A percentile compares a stretch with the other conserved stretches of the same genome.
These are phyloP conservation scores for Cotesia congregata DNA, from an alignment of 2,888 invertebrate genomes.

Conservation along the genomic window DNA sequence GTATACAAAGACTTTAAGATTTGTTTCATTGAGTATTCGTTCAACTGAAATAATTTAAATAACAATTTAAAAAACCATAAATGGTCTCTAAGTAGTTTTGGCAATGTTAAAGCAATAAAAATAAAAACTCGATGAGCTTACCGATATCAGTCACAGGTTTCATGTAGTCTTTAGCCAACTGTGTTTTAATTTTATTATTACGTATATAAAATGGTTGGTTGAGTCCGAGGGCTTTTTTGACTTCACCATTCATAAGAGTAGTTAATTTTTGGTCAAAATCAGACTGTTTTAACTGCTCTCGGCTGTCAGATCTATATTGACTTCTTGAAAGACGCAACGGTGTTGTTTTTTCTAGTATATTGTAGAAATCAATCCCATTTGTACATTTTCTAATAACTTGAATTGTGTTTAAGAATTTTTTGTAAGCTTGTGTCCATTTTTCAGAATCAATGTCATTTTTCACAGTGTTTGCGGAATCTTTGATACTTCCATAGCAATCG, in stretches of 20 bases:
- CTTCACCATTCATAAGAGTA: conserved; percentile 80
- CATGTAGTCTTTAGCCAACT: conserved; percentile 81
- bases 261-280: conserved; percentile 65
- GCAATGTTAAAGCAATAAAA: not conserved
- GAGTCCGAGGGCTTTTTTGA: conserved; percentile 78
- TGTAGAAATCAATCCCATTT: conserved; percentile 83
- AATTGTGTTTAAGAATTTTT: too few species aligned
- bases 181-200: conserved; percentile 76
- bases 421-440: conserved; percentile 68
- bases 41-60: conserved; percentile 72
- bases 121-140: conserved; percentile 57
- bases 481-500: too few species aligned
- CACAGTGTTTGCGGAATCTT: too few species aligned
- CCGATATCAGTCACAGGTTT: conserved; percentile 81
- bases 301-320: conserved; percentile 9
- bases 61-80: not conserved
- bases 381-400: conserved; percentile 69
- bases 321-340: not conserved
- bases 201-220: conserved; percentile 72
- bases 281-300: conserved; percentile 42
- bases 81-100: not conserved
- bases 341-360: conserved; percentile 76
- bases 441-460: conserved; percentile 44
- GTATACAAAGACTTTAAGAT: conserved; percentile 79
- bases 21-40: conserved; percentile 78